These are phyloP conservation scores for Mythimna vitellina DNA, from an alignment of 2,888 invertebrate species.

Conservation along the genomic window DNA sequence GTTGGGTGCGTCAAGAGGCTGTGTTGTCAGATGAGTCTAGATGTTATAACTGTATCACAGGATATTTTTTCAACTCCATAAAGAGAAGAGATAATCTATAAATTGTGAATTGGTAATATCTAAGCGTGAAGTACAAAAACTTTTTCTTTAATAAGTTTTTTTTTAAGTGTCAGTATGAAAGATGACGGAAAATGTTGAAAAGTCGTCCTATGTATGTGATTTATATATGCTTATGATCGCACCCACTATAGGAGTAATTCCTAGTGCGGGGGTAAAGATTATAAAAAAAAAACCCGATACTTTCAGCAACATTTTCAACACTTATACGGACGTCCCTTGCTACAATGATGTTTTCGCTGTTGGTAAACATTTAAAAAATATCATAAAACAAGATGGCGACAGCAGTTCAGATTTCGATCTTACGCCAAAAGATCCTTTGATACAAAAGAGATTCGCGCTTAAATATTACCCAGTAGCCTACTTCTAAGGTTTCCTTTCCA, in stretches of 20 bases:
- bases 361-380: background rate
- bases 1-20: too few species aligned
- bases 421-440: background rate
- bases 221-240: too few species aligned
- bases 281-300: too few species aligned
- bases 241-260: too few species aligned
- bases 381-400: background rate
- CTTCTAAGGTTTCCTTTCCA: slow-evolving; percentile 19
- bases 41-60: too few species aligned
- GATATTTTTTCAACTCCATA: background rate
- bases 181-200: background rate
- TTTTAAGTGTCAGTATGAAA: background rate
- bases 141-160: background rate
- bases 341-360: too few species aligned
- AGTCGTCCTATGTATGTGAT: too few species aligned
- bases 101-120: background rate
- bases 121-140: background rate
- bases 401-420: background rate
- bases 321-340: too few species aligned
- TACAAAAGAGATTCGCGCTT: background rate
- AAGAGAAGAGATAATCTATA: background rate
- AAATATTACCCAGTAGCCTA: slow-evolving; percentile 4
- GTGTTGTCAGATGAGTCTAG: too few species aligned
- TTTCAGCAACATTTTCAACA: too few species aligned
- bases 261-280: too few species aligned